Conservation (phyloP, 2,888 invertebrate genomes). For the Stegophylla sp. region DNA sequence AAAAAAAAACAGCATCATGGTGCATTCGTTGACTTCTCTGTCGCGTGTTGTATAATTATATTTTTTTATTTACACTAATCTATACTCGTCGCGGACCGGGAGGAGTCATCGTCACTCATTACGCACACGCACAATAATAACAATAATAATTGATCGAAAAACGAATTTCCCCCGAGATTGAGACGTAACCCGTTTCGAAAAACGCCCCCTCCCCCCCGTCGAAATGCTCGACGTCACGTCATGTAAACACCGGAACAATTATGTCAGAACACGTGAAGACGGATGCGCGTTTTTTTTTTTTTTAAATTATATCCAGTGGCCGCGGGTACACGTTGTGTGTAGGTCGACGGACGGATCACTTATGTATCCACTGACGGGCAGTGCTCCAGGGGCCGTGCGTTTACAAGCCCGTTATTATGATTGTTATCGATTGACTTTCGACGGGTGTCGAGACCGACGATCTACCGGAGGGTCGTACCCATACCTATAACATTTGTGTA, state of each 20-base stretch:
- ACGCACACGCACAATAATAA: too few relatives aligned
- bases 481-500: not conserved
- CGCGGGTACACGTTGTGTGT: conserved; percentile 13
- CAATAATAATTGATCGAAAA: not conserved
- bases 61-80: not conserved
- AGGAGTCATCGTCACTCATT: not conserved
- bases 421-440: conserved; percentile 34
- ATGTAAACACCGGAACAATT: conserved; percentile 29
- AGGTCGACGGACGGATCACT: conserved; percentile 38
- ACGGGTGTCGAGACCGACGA: not conserved
- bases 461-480: too few relatives aligned
- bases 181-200: conserved; percentile 36
- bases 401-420: conserved; percentile 32
- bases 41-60: not conserved
- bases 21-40: not conserved
- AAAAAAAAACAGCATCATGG: too few relatives aligned
- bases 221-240: not conserved
- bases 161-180: conserved; percentile 22
- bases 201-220: not conserved
- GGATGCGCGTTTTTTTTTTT: not conserved
- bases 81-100: not conserved
- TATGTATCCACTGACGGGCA: conserved; percentile 3
- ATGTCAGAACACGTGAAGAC: conserved; percentile 14
- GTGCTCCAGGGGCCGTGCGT: conserved; percentile 13
- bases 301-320: conserved; percentile 23